Evolutionary conservation across 2,888 invertebrate genomes (phyloP).

Genomic region (Xestia rhomboidea): DNA sequence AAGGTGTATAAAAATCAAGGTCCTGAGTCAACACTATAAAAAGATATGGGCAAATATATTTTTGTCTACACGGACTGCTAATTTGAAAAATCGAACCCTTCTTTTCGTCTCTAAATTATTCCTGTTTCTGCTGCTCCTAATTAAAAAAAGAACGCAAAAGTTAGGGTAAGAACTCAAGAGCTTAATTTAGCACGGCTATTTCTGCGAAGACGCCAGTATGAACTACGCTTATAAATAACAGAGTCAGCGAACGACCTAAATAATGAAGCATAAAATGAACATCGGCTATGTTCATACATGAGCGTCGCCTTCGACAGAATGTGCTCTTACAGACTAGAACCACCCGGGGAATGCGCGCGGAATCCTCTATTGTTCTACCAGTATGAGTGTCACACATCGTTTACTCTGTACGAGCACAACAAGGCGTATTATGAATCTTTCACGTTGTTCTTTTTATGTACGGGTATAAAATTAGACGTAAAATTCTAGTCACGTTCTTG

Average conservation of each 20-base stretch:
- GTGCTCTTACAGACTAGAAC: constrained; percentile 63
- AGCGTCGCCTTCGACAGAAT: constrained; percentile 60
- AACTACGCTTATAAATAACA: constrained; percentile 68
- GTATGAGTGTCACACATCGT: constrained; percentile 47
- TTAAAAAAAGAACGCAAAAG: background rate
- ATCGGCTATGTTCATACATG: constrained; percentile 64
- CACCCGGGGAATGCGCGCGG: constrained; percentile 16
- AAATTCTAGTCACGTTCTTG: constrained; percentile 85
- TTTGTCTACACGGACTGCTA: background rate
- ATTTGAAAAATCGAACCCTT: no score
- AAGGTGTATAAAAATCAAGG: no score
- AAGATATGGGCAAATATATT: no score
- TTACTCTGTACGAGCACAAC: constrained; percentile 70
- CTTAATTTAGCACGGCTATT: constrained; percentile 43
- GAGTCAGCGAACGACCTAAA: constrained; percentile 76
- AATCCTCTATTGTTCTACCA: constrained; percentile 47
- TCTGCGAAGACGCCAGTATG: constrained; percentile 43
- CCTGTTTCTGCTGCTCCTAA: background rate
- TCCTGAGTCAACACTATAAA: no score
- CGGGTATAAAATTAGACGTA: constrained; percentile 84
- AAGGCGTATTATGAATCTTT: constrained; percentile 83
- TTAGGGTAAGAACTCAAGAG: constrained; percentile 15
- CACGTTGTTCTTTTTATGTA: constrained; percentile 84
- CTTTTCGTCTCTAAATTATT: background rate
- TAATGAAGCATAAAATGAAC: constrained; percentile 79